Base-by-base conservation (phyloP, 1,140 invertebrate species). In the Adelges cooleyi region DNA sequence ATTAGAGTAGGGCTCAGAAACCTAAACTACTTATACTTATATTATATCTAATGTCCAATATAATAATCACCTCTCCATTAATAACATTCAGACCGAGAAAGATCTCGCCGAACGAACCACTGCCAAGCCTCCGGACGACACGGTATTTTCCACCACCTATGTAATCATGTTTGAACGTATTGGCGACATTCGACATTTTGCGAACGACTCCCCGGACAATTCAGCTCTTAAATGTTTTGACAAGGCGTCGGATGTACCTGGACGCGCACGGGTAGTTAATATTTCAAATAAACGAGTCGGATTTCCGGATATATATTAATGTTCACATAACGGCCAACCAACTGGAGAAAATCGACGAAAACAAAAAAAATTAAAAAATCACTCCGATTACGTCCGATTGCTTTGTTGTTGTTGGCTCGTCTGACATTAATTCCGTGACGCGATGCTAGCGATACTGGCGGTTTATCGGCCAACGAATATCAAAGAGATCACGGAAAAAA, bases 71-170 rank as follows among this genome's bases (percentile, higher is more conserved):
- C 85, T 97, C 95, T 76, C 94, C 95, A 84, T 92, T 95, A 72
- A 86, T 82, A 73, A 94, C 85, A 81, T 96, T 97, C 77, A 97
- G 94, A 69, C 90, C 94, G 71, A 98, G 81, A 78, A 95, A 98
- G 75, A 99, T 98, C 78, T 98, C 95, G 74, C 96, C 96, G 79
- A 99, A 99, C 3, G 95, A 98, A 70, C 96, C 96, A 76, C 92
- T 95, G 75, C 91, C 96, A 74, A 99, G 98, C 82, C 96, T 96
- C 70, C 95, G 82, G 71, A 96, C 86, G 71, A 99, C 82, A 74
- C 92, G 86, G 79, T 98, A 98, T 78, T 95, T 94, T 71, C 84
- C 84, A 71, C 86, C 90, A 71, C 95, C 87, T 72, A 92, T 80
- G 75, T 90, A 84, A 74, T 90, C 87, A 70, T 77, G 73, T 74